These are phyloP conservation scores for Chaetops frenatus DNA, from an alignment of 2,113 vertebrate genomes.

Conservation along the genomic window DNA sequence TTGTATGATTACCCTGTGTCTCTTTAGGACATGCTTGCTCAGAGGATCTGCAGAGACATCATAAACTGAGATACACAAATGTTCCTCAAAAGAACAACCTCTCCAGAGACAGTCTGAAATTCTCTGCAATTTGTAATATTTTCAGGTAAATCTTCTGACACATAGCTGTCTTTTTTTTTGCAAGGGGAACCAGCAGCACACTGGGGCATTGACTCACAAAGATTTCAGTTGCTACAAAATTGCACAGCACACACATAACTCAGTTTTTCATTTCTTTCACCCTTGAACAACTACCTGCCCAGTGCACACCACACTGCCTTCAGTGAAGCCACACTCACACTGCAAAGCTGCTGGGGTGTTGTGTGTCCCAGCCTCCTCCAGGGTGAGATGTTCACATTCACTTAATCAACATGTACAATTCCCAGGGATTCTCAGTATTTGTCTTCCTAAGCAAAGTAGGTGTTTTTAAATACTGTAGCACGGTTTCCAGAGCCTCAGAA, in stretches of 20 bases:
- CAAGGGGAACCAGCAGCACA: background rate
- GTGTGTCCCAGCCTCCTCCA: too few species aligned
- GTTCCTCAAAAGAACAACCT: background rate
- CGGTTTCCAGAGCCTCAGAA: background rate
- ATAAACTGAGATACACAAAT: background rate
- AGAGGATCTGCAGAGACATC: background rate
- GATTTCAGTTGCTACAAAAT: background rate
- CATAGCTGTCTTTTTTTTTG: background rate
- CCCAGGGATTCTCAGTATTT: background rate
- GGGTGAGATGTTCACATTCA: background rate
- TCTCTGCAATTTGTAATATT: background rate
- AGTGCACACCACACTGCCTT: background rate
- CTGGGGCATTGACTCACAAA: background rate
- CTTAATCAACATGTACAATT: background rate
- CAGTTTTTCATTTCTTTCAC: background rate
- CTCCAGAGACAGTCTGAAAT: background rate
- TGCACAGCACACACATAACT: background rate
- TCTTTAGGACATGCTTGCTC: background rate
- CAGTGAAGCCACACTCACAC: background rate
- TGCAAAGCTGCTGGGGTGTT: background rate
- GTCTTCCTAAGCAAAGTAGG: background rate
- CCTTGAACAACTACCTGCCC: background rate
- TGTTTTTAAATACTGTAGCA: background rate
- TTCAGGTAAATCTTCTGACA: background rate
- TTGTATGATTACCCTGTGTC: background rate